phyloP scores from a whole-genome alignment of 2,888 invertebrate genomes.

The Perizoma affinitatum region DNA sequence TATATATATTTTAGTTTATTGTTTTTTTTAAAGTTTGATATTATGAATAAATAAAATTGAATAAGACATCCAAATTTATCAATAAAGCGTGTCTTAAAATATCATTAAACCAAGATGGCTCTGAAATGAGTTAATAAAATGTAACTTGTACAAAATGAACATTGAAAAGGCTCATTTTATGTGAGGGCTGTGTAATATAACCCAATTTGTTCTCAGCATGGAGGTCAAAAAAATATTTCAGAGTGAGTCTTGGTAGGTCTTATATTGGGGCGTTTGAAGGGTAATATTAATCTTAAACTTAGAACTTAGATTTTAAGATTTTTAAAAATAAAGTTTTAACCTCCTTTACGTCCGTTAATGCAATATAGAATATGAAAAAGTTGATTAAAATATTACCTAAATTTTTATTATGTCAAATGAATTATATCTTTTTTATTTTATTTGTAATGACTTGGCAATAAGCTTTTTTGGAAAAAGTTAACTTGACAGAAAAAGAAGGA shows the following conservation, averaged over 20 bases:
- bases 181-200: conserved; percentile 24
- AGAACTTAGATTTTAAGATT: no score
- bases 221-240: conserved; percentile 28
- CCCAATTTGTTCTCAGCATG: conserved; percentile 29
- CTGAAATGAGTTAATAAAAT: conserved; percentile 24
- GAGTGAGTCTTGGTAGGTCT: background rate
- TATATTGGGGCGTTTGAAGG: background rate
- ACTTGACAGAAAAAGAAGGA: background rate
- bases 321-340: no score
- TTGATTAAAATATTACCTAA: no score
- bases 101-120: conserved; percentile 24
- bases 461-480: conserved; percentile 11
- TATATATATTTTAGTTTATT: no score
- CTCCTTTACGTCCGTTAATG: no score
- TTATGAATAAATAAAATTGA: background rate
- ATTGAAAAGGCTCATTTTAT: conserved; percentile 39
- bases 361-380: no score
- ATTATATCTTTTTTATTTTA: background rate
- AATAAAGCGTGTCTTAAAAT: conserved; percentile 22
- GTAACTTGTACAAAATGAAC: conserved; percentile 27
- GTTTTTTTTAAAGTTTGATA: no score
- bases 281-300: background rate
- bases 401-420: no score
- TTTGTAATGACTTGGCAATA: conserved; percentile 3
- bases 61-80: background rate